Percentiles rank a stretch among this genome's conserved stretches.
Evolutionary conservation across 2,888 invertebrate genomes (phyloP).

Genomic region (Stratiomys singularior): DNA sequence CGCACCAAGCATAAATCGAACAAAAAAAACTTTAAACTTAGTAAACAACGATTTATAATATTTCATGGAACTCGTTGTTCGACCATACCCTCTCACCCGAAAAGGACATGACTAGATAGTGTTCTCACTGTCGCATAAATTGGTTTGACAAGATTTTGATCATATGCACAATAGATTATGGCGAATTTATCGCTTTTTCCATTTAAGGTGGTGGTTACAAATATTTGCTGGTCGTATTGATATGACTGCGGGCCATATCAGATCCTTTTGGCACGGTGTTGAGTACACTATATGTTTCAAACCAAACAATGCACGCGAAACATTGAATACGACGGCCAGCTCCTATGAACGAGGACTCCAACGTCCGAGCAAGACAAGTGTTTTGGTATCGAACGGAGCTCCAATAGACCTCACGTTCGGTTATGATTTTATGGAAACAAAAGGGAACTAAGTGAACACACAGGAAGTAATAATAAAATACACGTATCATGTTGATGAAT

Average conservation of each 20-base stretch:
- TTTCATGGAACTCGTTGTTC: background rate
- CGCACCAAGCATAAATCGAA: too few relatives aligned
- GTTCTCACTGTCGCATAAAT: background rate
- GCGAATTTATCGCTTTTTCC: slow-evolving; percentile 38
- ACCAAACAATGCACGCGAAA: background rate
- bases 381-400: background rate
- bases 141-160: background rate
- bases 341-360: background rate
- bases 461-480: slow-evolving; percentile 40
- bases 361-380: too few relatives aligned
- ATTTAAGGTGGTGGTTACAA: slow-evolving; percentile 27
- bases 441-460: background rate
- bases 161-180: slow-evolving; percentile 39
- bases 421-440: slow-evolving; percentile 3
- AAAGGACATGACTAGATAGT: background rate
- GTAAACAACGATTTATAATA: background rate
- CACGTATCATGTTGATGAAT: slow-evolving; percentile 49
- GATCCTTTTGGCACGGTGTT: background rate
- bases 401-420: background rate
- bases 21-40: too few relatives aligned
- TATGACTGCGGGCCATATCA: slow-evolving; percentile 9
- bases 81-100: background rate
- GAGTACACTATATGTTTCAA: background rate
- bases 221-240: slow-evolving; percentile 45
- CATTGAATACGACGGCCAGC: background rate